Percentiles rank a stretch among this genome's conserved stretches.
phyloP scores from a whole-genome alignment of 1,140 invertebrate species.

The Drosophila oshimai region DNA sequence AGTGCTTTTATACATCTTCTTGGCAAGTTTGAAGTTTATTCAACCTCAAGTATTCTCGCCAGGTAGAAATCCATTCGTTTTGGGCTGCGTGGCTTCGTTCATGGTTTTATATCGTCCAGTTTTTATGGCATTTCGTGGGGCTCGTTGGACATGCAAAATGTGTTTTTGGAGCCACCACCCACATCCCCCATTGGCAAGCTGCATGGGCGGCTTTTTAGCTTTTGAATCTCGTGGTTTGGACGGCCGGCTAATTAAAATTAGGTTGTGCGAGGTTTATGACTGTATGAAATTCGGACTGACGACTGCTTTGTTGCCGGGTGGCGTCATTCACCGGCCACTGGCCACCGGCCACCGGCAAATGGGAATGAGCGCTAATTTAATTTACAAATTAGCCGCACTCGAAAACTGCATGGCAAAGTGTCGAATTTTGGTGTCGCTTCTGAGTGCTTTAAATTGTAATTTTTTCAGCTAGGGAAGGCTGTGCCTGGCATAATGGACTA shows the following conservation, averaged over 20 bases:
- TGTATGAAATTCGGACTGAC: constrained; percentile 44
- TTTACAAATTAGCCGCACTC: constrained; percentile 65
- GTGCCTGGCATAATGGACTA: not conserved
- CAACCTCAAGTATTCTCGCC: constrained; percentile 24
- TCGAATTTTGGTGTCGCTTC: constrained; percentile 23
- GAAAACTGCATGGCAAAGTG: constrained; percentile 37
- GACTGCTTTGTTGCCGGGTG: constrained; percentile 54
- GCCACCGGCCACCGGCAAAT: constrained; percentile 40
- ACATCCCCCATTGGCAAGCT: not conserved
- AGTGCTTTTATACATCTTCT: not conserved
- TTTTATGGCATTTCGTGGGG: constrained; percentile 24
- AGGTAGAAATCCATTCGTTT: constrained; percentile 24
- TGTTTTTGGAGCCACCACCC: constrained; percentile 16
- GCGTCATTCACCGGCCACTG: too few species aligned
- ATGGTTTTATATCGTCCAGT: constrained; percentile 33
- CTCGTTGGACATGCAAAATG: constrained; percentile 57
- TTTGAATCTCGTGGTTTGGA: constrained; percentile 19
- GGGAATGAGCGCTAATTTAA: constrained; percentile 73
- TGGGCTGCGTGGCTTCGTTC: constrained; percentile 26
- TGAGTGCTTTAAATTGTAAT: constrained; percentile 34
- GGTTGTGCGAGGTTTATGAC: constrained; percentile 36
- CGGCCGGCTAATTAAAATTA: constrained; percentile 54
- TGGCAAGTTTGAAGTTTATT: constrained; percentile 15
- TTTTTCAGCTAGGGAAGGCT: constrained; percentile 3
- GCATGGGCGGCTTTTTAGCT: constrained; percentile 14